Evolutionary conservation across 2,888 invertebrate genomes (phyloP).

Genomic region (Zygaena filipendulae): DNA sequence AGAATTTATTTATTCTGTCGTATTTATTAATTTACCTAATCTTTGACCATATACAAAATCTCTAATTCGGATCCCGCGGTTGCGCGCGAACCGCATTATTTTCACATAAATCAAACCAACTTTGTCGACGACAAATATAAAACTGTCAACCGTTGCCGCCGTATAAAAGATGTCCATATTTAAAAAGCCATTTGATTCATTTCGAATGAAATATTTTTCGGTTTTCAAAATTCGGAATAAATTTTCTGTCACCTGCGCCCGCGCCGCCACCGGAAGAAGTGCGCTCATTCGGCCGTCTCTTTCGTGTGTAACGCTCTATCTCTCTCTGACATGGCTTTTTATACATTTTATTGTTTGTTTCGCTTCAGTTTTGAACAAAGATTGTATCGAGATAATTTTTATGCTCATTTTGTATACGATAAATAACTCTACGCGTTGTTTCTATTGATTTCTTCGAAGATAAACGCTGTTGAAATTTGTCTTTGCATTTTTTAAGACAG

Average conservation of each 20-base stretch:
- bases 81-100: conserved; percentile 41
- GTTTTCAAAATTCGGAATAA: conserved; percentile 68
- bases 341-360: conserved; percentile 51
- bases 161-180: conserved; percentile 63
- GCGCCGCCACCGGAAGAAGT: conserved; percentile 62
- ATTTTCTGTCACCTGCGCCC: conserved; percentile 65
- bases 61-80: too few relatives aligned
- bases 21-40: too few relatives aligned
- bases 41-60: too few relatives aligned
- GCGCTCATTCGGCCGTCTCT: conserved; percentile 22
- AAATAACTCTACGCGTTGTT: conserved; percentile 47
- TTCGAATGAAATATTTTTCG: conserved; percentile 62
- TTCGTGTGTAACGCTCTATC: conserved; percentile 27
- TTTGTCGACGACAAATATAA: conserved; percentile 63
- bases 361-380: conserved; percentile 38
- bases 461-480: conserved; percentile 49
- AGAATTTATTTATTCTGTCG: too few relatives aligned
- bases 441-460: conserved; percentile 44
- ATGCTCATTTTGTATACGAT: conserved; percentile 59
- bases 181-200: conserved; percentile 65
- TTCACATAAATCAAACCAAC: conserved; percentile 58
- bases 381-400: conserved; percentile 58
- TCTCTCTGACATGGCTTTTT: conserved; percentile 22
- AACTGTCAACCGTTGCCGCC: conserved; percentile 59
- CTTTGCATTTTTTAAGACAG: too few relatives aligned